Conservation (phyloP, 2,113 vertebrate genomes). For the Cairina moschata region DNA sequence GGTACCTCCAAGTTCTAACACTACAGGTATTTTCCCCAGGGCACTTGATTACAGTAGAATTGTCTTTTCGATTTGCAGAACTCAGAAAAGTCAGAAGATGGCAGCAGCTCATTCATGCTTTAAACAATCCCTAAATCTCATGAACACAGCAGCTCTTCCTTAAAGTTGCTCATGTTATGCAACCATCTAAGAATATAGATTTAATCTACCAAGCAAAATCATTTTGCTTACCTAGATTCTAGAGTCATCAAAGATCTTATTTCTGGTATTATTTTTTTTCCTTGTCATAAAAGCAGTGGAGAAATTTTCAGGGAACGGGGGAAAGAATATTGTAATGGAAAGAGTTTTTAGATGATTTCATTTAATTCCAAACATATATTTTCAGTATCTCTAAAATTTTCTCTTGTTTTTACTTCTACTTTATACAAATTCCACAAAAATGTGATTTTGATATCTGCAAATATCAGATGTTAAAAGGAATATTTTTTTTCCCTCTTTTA, state of each 20-base stretch:
- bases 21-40: constrained; percentile 27
- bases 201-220: constrained; percentile 8
- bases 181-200: constrained; percentile 37
- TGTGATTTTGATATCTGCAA: neutral
- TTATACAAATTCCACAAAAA: neutral
- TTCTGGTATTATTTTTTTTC: neutral
- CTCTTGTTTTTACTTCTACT: neutral
- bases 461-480: neutral
- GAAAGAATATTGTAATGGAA: neutral
- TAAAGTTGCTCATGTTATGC: constrained; percentile 38
- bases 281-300: neutral
- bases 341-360: neutral
- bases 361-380: neutral
- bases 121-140: constrained; percentile 50
- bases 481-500: neutral
- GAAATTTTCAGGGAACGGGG: neutral
- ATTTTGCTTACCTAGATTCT: neutral
- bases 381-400: neutral
- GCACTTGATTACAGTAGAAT: constrained; percentile 30
- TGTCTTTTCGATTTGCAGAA: constrained; percentile 71
- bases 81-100: constrained; percentile 70
- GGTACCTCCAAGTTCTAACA: neutral
- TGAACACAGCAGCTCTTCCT: constrained; percentile 38
- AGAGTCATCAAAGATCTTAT: neutral
- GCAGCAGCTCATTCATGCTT: constrained; percentile 74